phyloP scores from a whole-genome alignment of 2,113 vertebrate species.

The Misgurnus anguillicaudatus region DNA sequence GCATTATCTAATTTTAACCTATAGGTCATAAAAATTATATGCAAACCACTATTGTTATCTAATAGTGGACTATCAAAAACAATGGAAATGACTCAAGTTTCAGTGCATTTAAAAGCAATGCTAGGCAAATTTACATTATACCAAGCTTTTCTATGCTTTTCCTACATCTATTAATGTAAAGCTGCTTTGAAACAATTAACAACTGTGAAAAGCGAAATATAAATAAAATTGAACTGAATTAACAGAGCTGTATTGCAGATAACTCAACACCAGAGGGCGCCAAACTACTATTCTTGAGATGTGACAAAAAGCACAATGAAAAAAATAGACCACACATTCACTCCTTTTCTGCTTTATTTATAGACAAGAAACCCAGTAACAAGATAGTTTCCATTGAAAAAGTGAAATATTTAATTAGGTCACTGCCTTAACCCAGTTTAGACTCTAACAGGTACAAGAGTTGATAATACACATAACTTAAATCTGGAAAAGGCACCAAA shows the following conservation, averaged over 20 bases:
- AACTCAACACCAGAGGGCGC: conserved; percentile 40
- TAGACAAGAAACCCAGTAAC: conserved; percentile 47
- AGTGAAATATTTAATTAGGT: conserved; percentile 29
- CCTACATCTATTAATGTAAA: too few species aligned
- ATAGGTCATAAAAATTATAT: background rate
- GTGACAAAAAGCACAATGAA: background rate
- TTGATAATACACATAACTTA: conserved; percentile 48
- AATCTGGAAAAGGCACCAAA: conserved; percentile 47
- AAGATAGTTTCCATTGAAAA: conserved; percentile 35
- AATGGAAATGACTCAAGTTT: too few species aligned
- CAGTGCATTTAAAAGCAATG: too few species aligned
- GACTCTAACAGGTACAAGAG: conserved; percentile 40
- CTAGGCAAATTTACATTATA: too few species aligned
- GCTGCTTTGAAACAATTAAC: too few species aligned
- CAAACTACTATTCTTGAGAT: conserved; percentile 19
- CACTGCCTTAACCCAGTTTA: conserved; percentile 19
- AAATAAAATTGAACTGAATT: too few species aligned
- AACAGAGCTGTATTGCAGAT: background rate
- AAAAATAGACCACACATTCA: conserved; percentile 15
- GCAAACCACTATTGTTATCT: background rate
- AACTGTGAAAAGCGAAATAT: too few species aligned
- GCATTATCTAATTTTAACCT: too few species aligned
- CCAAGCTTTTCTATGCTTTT: too few species aligned
- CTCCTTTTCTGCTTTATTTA: conserved; percentile 71
- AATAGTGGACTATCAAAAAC: background rate